A percentile compares a stretch with the other conserved stretches of the same genome.
Conservation (phyloP, 1,140 invertebrate species). For the Anthonomus grandis region DNA sequence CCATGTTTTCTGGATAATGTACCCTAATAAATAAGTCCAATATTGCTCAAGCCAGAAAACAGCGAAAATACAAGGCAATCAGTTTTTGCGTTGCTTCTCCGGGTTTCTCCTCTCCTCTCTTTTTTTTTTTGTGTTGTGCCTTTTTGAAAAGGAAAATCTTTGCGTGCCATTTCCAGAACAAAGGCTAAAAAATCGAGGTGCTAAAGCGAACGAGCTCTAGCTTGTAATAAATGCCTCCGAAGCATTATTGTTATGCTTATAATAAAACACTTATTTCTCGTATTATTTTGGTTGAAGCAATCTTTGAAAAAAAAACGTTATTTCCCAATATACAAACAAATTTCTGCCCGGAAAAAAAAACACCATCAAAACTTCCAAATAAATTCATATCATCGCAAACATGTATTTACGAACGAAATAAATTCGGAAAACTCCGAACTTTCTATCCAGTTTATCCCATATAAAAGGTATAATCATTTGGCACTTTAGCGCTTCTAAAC, state of each 20-base stretch:
- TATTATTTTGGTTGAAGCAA: too few relatives aligned
- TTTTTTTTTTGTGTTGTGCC: too few relatives aligned
- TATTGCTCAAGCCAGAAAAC: conserved; percentile 17
- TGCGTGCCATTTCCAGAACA: conserved; percentile 3
- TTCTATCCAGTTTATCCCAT: conserved; percentile 8
- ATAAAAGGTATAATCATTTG: conserved; percentile 20
- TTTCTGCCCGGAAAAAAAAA: not conserved
- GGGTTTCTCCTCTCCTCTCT: too few relatives aligned
- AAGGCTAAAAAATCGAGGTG: not conserved
- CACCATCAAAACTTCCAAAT: conserved; percentile 6
- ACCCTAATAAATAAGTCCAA: conserved; percentile 13
- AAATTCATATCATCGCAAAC: conserved; percentile 4
- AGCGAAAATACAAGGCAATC: conserved; percentile 15
- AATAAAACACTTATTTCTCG: too few relatives aligned
- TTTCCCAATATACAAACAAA: too few relatives aligned
- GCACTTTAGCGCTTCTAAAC: conserved; percentile 11
- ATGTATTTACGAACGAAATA: conserved; percentile 8
- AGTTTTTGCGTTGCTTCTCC: conserved; percentile 10
- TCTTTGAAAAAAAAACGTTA: too few relatives aligned
- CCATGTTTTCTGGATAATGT: conserved; percentile 8
- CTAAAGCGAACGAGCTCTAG: too few relatives aligned
- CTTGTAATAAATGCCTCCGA: too few relatives aligned
- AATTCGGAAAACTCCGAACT: conserved; percentile 10
- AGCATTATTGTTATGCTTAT: too few relatives aligned
- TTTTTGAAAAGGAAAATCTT: not conserved